These are phyloP conservation scores for Zingel zingel DNA, from an alignment of 2,113 vertebrate genomes.

Conservation along the genomic window DNA sequence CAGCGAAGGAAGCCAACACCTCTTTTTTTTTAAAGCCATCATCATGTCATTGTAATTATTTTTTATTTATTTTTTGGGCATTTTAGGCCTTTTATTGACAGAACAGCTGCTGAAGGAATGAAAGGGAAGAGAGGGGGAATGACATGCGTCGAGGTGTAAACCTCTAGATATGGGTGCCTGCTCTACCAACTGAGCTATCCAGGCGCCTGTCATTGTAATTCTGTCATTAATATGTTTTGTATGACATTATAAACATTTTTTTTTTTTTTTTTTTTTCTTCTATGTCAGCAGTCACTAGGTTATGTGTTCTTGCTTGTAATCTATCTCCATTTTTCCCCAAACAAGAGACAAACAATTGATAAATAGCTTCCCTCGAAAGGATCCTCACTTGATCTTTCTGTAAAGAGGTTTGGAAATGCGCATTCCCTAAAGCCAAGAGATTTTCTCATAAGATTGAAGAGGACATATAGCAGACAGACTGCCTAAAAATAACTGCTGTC, in stretches of 20 bases:
- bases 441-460: slow-evolving; percentile 14
- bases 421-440: slow-evolving; percentile 12
- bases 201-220: slow-evolving; percentile 6
- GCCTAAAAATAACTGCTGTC: slow-evolving; percentile 58
- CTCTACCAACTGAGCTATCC: too few species aligned
- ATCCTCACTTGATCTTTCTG: slow-evolving; percentile 24
- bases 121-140: too few species aligned
- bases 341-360: slow-evolving; percentile 14
- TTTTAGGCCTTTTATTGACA: too few species aligned
- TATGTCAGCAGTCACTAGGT: slow-evolving; percentile 2
- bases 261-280: neutral
- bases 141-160: too few species aligned
- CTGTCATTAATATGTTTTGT: neutral
- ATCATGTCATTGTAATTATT: neutral
- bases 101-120: too few species aligned
- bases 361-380: slow-evolving; percentile 17
- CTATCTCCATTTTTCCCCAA: slow-evolving; percentile 20
- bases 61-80: too few species aligned
- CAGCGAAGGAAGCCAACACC: neutral
- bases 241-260: neutral
- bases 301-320: slow-evolving; percentile 13
- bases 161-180: too few species aligned
- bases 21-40: slow-evolving; percentile 6
- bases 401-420: slow-evolving; percentile 23
- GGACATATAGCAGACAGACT: slow-evolving; percentile 16